Percentiles rank a stretch among this genome's conserved stretches.
Conservation (phyloP, 2,888 invertebrate genomes). For the Acleris literana region DNA sequence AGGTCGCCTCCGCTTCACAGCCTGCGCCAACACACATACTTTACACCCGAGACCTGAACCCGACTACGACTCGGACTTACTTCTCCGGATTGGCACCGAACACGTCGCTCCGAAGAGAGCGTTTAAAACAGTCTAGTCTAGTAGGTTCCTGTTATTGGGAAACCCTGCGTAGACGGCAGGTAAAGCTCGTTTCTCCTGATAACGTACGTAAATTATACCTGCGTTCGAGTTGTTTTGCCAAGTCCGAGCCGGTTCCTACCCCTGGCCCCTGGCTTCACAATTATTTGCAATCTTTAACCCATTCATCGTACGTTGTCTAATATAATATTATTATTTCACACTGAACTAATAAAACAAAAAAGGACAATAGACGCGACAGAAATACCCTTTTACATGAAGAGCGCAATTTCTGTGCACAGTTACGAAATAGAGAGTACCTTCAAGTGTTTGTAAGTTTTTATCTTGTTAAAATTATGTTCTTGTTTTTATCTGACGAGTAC, state of each 20-base stretch:
- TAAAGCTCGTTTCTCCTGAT: neutral
- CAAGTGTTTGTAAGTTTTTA: too few species aligned
- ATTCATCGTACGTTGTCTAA: neutral
- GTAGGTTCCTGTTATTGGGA: too few species aligned
- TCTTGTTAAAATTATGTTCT: too few species aligned
- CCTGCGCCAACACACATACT: conserved; percentile 20
- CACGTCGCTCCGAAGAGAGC: too few species aligned
- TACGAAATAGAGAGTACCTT: neutral
- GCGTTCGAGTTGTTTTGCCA: neutral
- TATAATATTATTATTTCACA: neutral
- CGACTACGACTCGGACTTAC: neutral
- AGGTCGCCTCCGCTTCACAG: conserved; percentile 39
- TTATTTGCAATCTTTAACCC: neutral
- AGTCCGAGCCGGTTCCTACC: neutral
- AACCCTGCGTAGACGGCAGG: too few species aligned
- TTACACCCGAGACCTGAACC: neutral
- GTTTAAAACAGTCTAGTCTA: too few species aligned
- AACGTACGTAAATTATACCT: neutral
- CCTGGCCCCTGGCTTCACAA: neutral
- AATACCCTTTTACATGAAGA: neutral
- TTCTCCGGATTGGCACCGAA: too few species aligned
- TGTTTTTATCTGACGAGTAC: too few species aligned
- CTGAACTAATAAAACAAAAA: neutral
- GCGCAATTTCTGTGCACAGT: neutral
- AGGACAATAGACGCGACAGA: neutral